Evolutionary conservation across 2,797 vertebrate genomes (phyloP).

Genomic region (Acestrorhynchus altus): DNA sequence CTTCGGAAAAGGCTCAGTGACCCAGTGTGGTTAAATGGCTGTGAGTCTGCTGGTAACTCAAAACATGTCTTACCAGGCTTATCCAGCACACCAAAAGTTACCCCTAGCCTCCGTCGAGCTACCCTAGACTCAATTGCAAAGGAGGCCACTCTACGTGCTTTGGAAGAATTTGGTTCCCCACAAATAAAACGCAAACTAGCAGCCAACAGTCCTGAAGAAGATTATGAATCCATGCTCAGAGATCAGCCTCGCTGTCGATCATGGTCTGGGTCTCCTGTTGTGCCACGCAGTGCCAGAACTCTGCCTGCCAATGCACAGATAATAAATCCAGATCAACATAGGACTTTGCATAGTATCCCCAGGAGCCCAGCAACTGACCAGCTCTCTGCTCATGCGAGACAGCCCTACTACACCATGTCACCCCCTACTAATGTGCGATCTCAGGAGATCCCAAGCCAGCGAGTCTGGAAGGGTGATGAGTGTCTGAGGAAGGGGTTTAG

Average conservation of each 20-base stretch:
- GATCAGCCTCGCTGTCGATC: constrained; percentile 67
- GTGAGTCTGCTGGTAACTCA: constrained; percentile 37
- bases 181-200: constrained; percentile 63
- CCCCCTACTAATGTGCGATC: constrained; percentile 8
- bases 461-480: constrained; percentile 54
- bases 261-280: constrained; percentile 70
- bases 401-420: constrained; percentile 41
- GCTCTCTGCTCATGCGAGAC: constrained; percentile 64
- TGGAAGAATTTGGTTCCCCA: constrained; percentile 77
- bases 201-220: constrained; percentile 47
- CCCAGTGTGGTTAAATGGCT: constrained; percentile 59
- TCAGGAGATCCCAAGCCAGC: constrained; percentile 52
- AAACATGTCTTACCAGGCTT: constrained; percentile 34
- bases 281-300: constrained; percentile 62
- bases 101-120: constrained; percentile 57
- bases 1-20: constrained; percentile 70
- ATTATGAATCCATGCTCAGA: not conserved
- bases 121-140: constrained; percentile 64
- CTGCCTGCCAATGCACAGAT: constrained; percentile 65
- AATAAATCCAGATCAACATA: constrained; percentile 56
- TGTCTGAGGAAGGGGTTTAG: constrained; percentile 61
- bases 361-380: constrained; percentile 74
- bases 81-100: constrained; percentile 46
- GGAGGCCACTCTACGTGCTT: constrained; percentile 68
- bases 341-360: constrained; percentile 63